Percentiles rank a stretch among this genome's conserved stretches.
These are phyloP conservation scores for Globodera ellingtonae DNA, from an alignment of 1,140 invertebrate species.

Conservation along the genomic window DNA sequence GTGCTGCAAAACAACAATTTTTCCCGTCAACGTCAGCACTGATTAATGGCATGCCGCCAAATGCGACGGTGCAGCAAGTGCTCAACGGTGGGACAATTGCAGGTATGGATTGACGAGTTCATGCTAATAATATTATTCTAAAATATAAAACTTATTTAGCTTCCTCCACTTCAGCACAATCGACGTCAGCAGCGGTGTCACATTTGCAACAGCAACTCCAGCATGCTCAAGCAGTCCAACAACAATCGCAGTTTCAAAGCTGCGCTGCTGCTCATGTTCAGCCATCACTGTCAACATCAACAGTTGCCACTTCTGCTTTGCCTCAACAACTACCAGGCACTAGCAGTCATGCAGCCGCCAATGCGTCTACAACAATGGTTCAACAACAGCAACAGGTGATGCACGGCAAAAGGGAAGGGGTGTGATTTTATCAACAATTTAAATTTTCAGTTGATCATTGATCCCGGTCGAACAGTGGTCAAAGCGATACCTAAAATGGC, in stretches of 20 bases:
- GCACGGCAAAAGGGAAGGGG: not conserved
- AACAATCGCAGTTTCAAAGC: no score
- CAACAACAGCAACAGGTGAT: conserved; percentile 3
- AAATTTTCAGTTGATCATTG: not conserved
- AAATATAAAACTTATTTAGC: no score
- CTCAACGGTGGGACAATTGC: not conserved
- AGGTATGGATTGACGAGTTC: no score
- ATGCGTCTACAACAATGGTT: no score
- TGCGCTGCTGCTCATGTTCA: no score
- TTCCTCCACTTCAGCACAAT: not conserved
- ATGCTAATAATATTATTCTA: no score
- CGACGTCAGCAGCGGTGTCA: not conserved
- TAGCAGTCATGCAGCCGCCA: no score
- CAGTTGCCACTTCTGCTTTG: no score
- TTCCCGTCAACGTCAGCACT: not conserved
- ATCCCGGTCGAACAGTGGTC: conserved; percentile 18
- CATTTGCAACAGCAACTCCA: not conserved
- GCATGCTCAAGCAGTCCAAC: not conserved
- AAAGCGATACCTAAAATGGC: not conserved
- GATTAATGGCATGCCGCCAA: not conserved
- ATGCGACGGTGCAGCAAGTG: not conserved
- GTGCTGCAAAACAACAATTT: not conserved
- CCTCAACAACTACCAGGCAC: no score
- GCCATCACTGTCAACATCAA: not conserved
- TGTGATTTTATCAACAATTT: not conserved